These are phyloP conservation scores for Iphiclides podalirius DNA, from an alignment of 2,888 invertebrate species.

Conservation along the genomic window DNA sequence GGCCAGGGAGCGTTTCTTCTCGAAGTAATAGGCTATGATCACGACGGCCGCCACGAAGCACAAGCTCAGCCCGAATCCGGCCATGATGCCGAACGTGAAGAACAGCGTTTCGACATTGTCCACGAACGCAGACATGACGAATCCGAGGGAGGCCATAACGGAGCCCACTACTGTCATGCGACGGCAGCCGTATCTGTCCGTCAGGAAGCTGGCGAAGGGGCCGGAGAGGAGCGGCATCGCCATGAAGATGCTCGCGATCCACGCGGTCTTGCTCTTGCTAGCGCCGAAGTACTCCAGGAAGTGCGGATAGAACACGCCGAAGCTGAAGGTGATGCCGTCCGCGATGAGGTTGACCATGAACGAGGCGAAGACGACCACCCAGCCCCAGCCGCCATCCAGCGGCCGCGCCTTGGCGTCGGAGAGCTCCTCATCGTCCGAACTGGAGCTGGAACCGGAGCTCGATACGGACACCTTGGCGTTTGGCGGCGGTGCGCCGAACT, in stretches of 20 bases:
- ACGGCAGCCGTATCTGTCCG: slow-evolving; percentile 92
- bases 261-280: slow-evolving; percentile 92
- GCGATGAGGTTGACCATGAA: slow-evolving; percentile 95
- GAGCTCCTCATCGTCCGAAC: slow-evolving; percentile 81
- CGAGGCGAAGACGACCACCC: slow-evolving; percentile 94
- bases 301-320: slow-evolving; percentile 93
- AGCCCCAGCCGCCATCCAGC: slow-evolving; percentile 96
- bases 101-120: slow-evolving; percentile 88
- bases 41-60: slow-evolving; percentile 95
- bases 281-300: slow-evolving; percentile 91
- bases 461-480: slow-evolving; percentile 57
- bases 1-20: slow-evolving; percentile 90
- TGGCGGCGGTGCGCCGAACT: slow-evolving; percentile 78
- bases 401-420: slow-evolving; percentile 83
- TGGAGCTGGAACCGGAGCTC: slow-evolving; percentile 63
- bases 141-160: slow-evolving; percentile 86
- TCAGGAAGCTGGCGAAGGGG: slow-evolving; percentile 90
- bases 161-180: too few species aligned
- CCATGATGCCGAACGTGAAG: slow-evolving; percentile 91
- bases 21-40: slow-evolving; percentile 94
- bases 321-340: slow-evolving; percentile 95
- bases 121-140: slow-evolving; percentile 87
- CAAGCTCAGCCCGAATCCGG: slow-evolving; percentile 91
- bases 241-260: slow-evolving; percentile 95
- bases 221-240: slow-evolving; percentile 93